Conservation (phyloP, 2,797 vertebrate species). For the Psittacula derbiana region DNA sequence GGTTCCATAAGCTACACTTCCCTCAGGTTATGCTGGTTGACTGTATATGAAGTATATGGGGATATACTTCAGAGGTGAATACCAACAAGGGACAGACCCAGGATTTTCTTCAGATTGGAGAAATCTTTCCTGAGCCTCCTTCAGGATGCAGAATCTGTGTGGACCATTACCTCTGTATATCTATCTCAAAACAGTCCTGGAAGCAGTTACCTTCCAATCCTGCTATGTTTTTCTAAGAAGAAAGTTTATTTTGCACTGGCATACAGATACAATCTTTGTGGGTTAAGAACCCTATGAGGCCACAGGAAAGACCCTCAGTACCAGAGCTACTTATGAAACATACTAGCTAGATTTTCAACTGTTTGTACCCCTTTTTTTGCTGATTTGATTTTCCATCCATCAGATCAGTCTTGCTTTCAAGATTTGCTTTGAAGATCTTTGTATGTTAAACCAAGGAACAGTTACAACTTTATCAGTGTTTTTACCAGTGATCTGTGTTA, state of each 20-base stretch:
- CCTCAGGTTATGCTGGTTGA: not conserved
- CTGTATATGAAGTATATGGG: not conserved
- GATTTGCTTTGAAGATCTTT: not conserved
- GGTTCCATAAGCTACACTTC: not conserved
- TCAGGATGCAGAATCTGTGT: not conserved
- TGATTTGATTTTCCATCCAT: not conserved
- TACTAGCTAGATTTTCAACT: not conserved
- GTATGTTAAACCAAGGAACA: not conserved
- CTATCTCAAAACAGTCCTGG: not conserved
- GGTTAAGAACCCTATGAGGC: not conserved
- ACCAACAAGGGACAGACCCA: rapidly evolving
- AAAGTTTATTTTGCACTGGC: not conserved
- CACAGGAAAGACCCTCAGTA: not conserved
- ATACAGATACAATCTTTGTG: not conserved
- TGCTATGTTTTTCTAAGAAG: not conserved
- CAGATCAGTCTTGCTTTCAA: not conserved
- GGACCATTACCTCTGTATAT: not conserved
- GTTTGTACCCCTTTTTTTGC: not conserved
- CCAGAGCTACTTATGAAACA: not conserved
- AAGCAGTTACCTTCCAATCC: not conserved
- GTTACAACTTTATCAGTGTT: not conserved
- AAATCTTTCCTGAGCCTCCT: not conserved
- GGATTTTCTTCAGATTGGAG: not conserved
- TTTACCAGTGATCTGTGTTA: not conserved
- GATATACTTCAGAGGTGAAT: not conserved